Percentiles rank a stretch among this genome's conserved stretches.
phyloP scores from a whole-genome alignment of 1,140 invertebrate genomes.

The Diprion similis region DNA sequence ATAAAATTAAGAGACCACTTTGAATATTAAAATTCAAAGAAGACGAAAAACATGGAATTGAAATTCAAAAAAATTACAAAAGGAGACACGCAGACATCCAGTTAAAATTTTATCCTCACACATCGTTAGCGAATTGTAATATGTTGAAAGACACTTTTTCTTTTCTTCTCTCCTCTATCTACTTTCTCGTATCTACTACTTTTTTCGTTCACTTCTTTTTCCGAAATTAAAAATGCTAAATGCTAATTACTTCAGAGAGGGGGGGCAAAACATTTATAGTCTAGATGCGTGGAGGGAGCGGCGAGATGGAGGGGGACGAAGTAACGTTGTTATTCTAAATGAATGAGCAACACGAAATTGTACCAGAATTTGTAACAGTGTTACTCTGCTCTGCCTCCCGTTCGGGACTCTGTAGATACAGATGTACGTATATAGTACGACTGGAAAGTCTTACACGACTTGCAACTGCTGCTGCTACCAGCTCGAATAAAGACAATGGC shows the following conservation, averaged over 20 bases:
- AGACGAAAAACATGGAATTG: too few species aligned
- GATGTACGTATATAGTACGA: too few species aligned
- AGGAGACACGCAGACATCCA: too few species aligned
- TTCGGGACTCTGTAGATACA: neutral
- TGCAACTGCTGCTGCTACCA: too few species aligned
- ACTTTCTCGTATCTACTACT: neutral
- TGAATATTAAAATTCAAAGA: too few species aligned
- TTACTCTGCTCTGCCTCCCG: conserved; percentile 12
- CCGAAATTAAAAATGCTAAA: conserved; percentile 56
- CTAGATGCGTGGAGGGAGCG: conserved; percentile 19
- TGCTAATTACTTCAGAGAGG: conserved; percentile 57
- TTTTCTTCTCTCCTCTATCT: too few species aligned
- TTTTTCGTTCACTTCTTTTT: neutral
- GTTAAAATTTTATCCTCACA: too few species aligned
- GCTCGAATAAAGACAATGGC: too few species aligned
- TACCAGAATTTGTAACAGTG: conserved; percentile 40
- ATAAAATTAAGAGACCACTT: too few species aligned
- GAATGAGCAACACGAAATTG: conserved; percentile 54
- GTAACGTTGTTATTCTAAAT: conserved; percentile 50
- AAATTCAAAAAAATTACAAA: neutral
- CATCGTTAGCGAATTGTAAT: too few species aligned
- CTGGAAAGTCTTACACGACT: too few species aligned
- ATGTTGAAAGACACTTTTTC: too few species aligned
- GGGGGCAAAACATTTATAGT: conserved; percentile 33
- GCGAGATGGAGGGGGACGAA: conserved; percentile 29